These are phyloP conservation scores for Myotis vivesi DNA, from an alignment of 2,797 vertebrate species.

Conservation along the genomic window DNA sequence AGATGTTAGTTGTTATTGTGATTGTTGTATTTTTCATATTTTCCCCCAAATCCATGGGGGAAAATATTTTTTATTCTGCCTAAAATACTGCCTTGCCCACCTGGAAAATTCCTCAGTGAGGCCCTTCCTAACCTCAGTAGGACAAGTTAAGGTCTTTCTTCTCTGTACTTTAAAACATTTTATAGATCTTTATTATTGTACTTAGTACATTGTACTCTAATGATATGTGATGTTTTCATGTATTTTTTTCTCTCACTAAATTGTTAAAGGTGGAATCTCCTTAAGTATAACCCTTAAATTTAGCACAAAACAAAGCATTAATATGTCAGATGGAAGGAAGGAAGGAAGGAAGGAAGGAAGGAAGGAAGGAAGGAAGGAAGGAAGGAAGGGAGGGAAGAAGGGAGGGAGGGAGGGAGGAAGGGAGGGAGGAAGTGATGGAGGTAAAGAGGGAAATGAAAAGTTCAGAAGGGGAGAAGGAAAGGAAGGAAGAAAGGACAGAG, in stretches of 20 bases:
- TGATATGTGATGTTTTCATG: neutral
- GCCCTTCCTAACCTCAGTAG: neutral
- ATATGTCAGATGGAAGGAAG: neutral
- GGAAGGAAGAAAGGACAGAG: too few species aligned
- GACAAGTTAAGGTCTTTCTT: neutral
- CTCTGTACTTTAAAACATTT: neutral
- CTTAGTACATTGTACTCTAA: neutral
- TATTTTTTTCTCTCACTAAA: neutral
- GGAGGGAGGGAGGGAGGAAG: neutral
- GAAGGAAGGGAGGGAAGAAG: neutral
- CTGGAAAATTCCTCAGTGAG: neutral
- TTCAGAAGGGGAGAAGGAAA: neutral
- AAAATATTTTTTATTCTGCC: conserved; percentile 7
- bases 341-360: neutral
- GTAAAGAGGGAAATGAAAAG: neutral
- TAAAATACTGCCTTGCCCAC: neutral
- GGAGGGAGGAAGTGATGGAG: neutral
- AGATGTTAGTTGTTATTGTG: neutral
- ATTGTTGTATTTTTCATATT: neutral
- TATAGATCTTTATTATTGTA: neutral
- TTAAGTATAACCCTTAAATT: neutral
- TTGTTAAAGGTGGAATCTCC: neutral
- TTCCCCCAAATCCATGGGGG: neutral
- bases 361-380: neutral
- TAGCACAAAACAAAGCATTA: neutral